Conservation (phyloP, 2,888 invertebrate species). For the Autographa pulchrina region DNA sequence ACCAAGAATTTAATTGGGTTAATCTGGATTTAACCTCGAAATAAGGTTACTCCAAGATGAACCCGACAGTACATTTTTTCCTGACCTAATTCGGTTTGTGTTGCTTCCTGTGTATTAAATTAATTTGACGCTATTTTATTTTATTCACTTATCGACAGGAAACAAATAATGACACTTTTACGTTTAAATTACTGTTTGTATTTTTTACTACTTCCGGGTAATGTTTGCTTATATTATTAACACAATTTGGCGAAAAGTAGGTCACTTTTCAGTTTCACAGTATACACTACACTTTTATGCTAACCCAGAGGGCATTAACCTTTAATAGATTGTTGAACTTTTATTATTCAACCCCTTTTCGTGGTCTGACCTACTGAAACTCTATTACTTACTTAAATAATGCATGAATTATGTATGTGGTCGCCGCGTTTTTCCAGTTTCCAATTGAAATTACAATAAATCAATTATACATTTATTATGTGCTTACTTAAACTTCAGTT, state of each 20-base stretch:
- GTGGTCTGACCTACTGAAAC: conserved; percentile 21
- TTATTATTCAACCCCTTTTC: conserved; percentile 37
- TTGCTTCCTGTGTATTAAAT: not conserved
- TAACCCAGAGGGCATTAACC: conserved; percentile 36
- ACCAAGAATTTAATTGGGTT: not conserved
- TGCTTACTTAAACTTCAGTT: not conserved
- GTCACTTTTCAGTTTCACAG: conserved; percentile 50
- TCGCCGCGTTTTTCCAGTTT: not conserved
- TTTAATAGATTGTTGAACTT: conserved; percentile 24
- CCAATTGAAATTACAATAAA: not conserved
- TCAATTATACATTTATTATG: not conserved
- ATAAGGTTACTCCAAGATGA: not conserved
- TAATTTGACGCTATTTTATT: not conserved
- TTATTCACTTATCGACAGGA: too few species aligned
- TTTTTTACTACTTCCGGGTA: conserved; percentile 16
- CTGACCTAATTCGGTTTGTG: not conserved
- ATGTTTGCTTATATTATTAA: conserved; percentile 38
- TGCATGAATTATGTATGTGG: not conserved
- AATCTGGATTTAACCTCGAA: not conserved
- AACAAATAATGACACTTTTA: not conserved
- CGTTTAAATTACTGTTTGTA: not conserved
- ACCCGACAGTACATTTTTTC: not conserved
- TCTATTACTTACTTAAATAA: not conserved
- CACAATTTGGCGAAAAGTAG: conserved; percentile 47
- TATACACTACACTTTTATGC: conserved; percentile 43